Conservation (phyloP, 2,888 invertebrate species). For the Melinaea marsaeus region DNA sequence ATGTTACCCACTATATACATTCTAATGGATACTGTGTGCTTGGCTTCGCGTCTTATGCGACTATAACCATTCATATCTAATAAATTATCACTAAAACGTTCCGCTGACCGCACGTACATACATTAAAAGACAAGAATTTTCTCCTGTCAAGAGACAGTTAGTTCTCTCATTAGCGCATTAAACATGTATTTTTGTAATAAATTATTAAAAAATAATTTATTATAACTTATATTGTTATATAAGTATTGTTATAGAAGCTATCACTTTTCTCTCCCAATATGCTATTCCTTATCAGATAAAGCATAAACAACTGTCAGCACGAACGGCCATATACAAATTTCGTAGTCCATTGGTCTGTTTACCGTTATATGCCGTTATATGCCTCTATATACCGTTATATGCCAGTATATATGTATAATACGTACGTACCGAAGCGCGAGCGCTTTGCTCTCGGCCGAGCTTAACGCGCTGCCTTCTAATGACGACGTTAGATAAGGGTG, state of each 20-base stretch:
- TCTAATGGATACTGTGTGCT: slow-evolving; percentile 30
- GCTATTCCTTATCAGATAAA: slow-evolving; percentile 14
- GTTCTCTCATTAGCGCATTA: no score
- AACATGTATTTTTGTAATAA: background rate
- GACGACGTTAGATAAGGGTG: slow-evolving; percentile 46
- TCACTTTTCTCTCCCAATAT: background rate
- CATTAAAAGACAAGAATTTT: no score
- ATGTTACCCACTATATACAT: slow-evolving; percentile 18
- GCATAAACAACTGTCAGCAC: slow-evolving; percentile 18
- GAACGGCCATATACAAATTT: slow-evolving; percentile 16
- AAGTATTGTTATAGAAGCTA: background rate
- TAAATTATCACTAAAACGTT: no score
- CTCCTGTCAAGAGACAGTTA: no score
- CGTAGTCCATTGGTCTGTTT: slow-evolving; percentile 18
- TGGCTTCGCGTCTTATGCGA: background rate
- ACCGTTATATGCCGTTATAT: slow-evolving; percentile 17
- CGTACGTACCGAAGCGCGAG: slow-evolving; percentile 47
- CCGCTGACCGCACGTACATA: no score
- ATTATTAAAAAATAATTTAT: background rate
- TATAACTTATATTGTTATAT: background rate
- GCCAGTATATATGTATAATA: slow-evolving; percentile 27
- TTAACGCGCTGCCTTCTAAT: slow-evolving; percentile 61
- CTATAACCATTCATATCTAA: background rate
- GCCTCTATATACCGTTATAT: slow-evolving; percentile 13
- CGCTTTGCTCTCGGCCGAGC: slow-evolving; percentile 56